A percentile compares a stretch with the other conserved stretches of the same genome.
Evolutionary conservation across 2,797 vertebrate species (phyloP).

Genomic region (Anguilla obscura): DNA sequence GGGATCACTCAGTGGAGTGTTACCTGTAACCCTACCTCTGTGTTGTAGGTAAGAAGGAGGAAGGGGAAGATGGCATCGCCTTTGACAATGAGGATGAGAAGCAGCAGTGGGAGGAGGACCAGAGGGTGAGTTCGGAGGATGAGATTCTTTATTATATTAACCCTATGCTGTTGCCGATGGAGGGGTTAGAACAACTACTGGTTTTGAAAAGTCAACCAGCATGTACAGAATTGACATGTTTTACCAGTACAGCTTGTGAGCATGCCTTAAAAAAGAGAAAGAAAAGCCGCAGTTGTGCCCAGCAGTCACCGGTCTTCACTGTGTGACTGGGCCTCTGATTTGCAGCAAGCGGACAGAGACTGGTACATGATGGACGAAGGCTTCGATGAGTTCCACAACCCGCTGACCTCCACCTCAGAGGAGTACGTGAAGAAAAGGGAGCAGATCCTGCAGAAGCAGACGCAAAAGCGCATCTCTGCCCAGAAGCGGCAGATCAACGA

Average conservation of each 20-base stretch:
- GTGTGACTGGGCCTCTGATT: background rate
- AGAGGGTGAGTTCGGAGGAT: slow-evolving; percentile 74
- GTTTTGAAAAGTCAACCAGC: background rate
- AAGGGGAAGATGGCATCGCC: slow-evolving; percentile 80
- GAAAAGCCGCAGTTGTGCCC: too few relatives aligned
- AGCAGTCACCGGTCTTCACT: background rate
- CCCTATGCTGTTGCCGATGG: background rate
- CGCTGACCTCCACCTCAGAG: slow-evolving; percentile 88
- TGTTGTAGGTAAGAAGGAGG: slow-evolving; percentile 75
- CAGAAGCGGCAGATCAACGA: slow-evolving; percentile 97
- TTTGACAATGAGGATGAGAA: slow-evolving; percentile 91
- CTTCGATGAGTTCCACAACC: slow-evolving; percentile 95
- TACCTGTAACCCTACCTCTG: slow-evolving; percentile 15
- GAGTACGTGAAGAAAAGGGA: slow-evolving; percentile 94
- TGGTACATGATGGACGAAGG: slow-evolving; percentile 99
- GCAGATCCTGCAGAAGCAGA: slow-evolving; percentile 95
- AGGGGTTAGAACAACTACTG: background rate
- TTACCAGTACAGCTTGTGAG: too few relatives aligned
- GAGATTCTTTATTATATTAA: background rate
- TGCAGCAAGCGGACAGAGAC: slow-evolving; percentile 96
- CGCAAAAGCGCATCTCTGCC: slow-evolving; percentile 95
- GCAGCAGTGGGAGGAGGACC: slow-evolving; percentile 95
- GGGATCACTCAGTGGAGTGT: background rate
- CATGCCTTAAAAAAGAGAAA: too few relatives aligned
- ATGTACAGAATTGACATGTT: background rate